These are phyloP conservation scores for Chlamydotis undulata DNA, from an alignment of 2,113 vertebrate species.

Conservation along the genomic window DNA sequence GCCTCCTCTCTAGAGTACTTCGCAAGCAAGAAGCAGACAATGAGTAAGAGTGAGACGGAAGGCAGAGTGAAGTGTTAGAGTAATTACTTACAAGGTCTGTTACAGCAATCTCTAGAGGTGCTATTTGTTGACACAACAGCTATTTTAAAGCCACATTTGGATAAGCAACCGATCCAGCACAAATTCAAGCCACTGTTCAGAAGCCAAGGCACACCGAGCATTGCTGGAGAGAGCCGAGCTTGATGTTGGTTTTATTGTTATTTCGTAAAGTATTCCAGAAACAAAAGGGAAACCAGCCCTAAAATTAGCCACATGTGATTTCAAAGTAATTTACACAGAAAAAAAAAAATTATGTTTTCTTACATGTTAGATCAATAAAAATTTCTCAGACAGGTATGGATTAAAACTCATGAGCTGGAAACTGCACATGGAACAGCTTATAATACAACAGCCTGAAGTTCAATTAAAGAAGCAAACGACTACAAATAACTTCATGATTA, in stretches of 20 bases:
- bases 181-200: neutral
- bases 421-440: neutral
- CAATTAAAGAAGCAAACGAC: neutral
- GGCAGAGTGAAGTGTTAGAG: neutral
- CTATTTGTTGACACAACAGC: neutral
- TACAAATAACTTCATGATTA: neutral
- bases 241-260: neutral
- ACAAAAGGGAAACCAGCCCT: neutral
- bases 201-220: neutral
- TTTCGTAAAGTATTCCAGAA: neutral
- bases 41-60: neutral
- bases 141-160: neutral
- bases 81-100: neutral
- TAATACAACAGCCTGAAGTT: neutral
- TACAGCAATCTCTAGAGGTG: neutral
- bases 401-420: neutral
- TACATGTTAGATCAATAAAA: neutral
- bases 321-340: neutral
- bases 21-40: neutral
- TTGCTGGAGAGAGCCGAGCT: accelerated
- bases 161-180: neutral
- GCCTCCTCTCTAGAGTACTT: neutral
- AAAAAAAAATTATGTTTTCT: neutral
- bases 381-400: neutral
- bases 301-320: neutral